Evolutionary conservation across 1,140 invertebrate genomes (phyloP).

Genomic region (Zophobas morio): DNA sequence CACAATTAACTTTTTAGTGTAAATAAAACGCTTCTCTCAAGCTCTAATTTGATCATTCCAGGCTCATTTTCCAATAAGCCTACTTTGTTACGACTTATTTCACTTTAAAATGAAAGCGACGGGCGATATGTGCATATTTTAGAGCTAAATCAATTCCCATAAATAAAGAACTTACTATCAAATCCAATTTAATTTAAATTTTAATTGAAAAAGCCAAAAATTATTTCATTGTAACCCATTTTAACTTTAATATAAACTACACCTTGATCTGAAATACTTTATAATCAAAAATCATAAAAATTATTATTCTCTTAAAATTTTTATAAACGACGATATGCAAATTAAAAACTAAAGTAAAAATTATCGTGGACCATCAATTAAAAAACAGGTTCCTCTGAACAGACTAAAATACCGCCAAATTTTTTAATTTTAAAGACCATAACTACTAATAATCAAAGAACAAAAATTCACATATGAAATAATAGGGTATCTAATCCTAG

Average conservation of each 20-base stretch:
- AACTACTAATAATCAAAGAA: constrained; percentile 69
- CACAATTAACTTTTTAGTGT: constrained; percentile 71
- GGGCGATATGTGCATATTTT: constrained; percentile 77
- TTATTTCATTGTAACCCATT: constrained; percentile 70
- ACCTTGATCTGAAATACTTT: constrained; percentile 74
- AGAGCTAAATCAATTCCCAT: background rate
- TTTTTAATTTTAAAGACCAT: too few relatives aligned
- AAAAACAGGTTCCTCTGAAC: constrained; percentile 73
- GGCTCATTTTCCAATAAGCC: constrained; percentile 77
- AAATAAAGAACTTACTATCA: background rate
- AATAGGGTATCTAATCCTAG: constrained; percentile 80
- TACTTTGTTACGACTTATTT: constrained; percentile 84
- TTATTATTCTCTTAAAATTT: constrained; percentile 71
- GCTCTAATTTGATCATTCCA: constrained; percentile 71
- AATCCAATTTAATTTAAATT: constrained; percentile 56
- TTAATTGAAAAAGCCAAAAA: constrained; percentile 62
- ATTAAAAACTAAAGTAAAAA: constrained; percentile 70
- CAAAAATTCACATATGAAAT: constrained; percentile 67
- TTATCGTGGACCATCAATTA: constrained; percentile 74
- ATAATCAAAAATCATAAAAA: constrained; percentile 68
- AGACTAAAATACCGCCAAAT: constrained; percentile 70
- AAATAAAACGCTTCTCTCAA: constrained; percentile 73
- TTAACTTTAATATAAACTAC: constrained; percentile 70
- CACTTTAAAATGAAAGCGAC: constrained; percentile 75
- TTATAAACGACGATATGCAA: constrained; percentile 73